phyloP scores from a whole-genome alignment of 2,113 vertebrate genomes.

The Lycaon pictus region DNA sequence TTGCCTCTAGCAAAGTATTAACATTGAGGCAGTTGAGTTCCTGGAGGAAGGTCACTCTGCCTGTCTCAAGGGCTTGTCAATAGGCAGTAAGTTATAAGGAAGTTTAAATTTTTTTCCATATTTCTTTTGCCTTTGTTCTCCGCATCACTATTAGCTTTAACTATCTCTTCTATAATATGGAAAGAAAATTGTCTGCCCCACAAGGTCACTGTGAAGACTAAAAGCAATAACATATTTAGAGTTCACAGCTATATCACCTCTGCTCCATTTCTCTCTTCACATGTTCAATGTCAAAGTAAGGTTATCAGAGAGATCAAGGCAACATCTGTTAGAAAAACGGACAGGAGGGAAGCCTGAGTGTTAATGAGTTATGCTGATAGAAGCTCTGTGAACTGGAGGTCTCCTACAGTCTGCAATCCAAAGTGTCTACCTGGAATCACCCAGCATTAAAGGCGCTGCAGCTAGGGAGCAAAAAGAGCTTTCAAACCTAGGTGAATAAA shows the following conservation, averaged over 20 bases:
- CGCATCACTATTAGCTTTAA: not conserved
- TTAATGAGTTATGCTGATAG: not conserved
- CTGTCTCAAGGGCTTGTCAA: not conserved
- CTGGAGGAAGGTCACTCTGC: not conserved
- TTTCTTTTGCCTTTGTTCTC: not conserved
- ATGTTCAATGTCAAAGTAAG: slow-evolving; percentile 40
- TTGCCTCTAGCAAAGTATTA: not conserved
- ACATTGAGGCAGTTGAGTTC: not conserved
- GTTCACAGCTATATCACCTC: not conserved
- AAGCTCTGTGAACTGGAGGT: slow-evolving; percentile 12
- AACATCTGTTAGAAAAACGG: not conserved
- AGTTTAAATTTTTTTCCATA: not conserved
- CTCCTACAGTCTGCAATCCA: slow-evolving; percentile 15
- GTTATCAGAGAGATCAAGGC: slow-evolving; percentile 27
- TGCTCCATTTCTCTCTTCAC: slow-evolving; percentile 23
- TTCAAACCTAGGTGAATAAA: not conserved
- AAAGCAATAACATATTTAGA: slow-evolving; percentile 30
- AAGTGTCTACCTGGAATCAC: not conserved
- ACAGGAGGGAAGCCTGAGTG: not conserved
- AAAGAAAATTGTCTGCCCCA: not conserved
- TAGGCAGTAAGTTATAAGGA: not conserved
- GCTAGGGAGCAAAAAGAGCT: not conserved
- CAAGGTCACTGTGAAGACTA: slow-evolving; percentile 14
- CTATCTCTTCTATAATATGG: not conserved
- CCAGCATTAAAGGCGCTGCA: not conserved